A percentile compares a stretch with the other conserved stretches of the same genome.
phyloP scores from a whole-genome alignment of 2,797 vertebrate species.

The Staurois parvus region DNA sequence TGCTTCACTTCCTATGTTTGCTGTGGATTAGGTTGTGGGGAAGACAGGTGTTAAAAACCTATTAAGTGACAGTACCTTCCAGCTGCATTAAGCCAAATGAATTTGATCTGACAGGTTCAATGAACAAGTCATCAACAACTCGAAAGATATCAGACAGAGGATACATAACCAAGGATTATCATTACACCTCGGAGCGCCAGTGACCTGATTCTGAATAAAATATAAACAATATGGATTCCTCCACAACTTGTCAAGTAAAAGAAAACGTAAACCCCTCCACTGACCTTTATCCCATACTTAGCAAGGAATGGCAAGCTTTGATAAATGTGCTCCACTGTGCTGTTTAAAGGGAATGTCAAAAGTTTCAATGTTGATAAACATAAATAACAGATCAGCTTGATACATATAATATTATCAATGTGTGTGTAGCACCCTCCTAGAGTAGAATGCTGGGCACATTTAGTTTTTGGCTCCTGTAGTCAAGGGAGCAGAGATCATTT shows the following conservation, averaged over 20 bases:
- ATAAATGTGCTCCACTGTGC: too few relatives aligned
- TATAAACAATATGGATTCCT: conserved; percentile 47
- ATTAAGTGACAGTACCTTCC: conserved; percentile 64
- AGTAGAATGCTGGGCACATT: too few relatives aligned
- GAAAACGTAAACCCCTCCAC: not conserved
- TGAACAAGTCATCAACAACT: conserved; percentile 25
- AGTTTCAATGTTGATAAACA: too few relatives aligned
- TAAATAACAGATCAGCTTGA: too few relatives aligned
- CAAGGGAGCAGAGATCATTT: too few relatives aligned
- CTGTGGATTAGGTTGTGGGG: conserved; percentile 68
- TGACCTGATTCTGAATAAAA: conserved; percentile 32
- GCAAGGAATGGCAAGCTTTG: too few relatives aligned
- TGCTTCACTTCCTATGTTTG: conserved; percentile 68
- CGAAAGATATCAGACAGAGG: conserved; percentile 47
- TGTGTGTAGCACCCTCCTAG: too few relatives aligned
- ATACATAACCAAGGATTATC: conserved; percentile 40
- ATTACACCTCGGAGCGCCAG: conserved; percentile 25
- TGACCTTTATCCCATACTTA: not conserved
- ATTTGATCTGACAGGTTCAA: conserved; percentile 37
- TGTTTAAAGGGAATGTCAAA: too few relatives aligned
- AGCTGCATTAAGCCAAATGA: conserved; percentile 59
- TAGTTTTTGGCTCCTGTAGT: too few relatives aligned
- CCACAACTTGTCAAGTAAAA: not conserved
- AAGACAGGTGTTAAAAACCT: conserved; percentile 62
- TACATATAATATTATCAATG: too few relatives aligned